Base-by-base conservation (phyloP, 1,140 invertebrate genomes). In the Drosophila pruinosa region DNA sequence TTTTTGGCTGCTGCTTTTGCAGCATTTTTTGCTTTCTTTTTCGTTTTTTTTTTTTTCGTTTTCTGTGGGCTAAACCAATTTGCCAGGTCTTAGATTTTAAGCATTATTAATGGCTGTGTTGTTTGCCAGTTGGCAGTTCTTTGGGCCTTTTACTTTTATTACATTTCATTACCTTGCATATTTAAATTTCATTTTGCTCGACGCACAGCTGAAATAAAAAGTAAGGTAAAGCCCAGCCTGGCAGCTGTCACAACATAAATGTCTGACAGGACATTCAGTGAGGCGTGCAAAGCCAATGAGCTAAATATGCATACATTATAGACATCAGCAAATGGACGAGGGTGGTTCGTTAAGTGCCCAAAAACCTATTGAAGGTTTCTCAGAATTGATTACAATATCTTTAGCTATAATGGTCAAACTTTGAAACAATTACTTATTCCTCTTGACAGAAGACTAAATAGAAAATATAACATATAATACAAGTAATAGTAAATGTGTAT, bases 61-160 rank as follows among this genome's bases (percentile, higher is more conserved):
- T n/a, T n/a, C n/a, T 31, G 24, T 50, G 39, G 59, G 68, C 80
- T 76, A 85, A 86, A 80, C 80, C 80, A 85, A 85, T 85, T 85
- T 85, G 81, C 81, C 81, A 80, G 64, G 81, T 80, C 76, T 85
- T 80, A 86, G 75, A 86, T 80, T 85, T 85, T 85, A 85, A 85
- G 81, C 81, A 78, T 88, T 85, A 85, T 85, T 86, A 78, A 85
- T 85, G 62, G 69, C 15, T 38, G 41, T 58, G 56, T 36, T 64
- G 45, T 47, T 28, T 50, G 53, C 10, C 36, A 17, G 47, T 22
- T 41, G 21, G 34, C 58, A 62, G 52, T 56, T 52, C 43, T 52
- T 34, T 48, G n/a, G 59, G 50, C 50, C 31, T 70, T 70, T 54
- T 48, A 39, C 65, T 71, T 70, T 70, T 74, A 70, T 59, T 43